These are phyloP conservation scores for Eremophila alpestris DNA, from an alignment of 2,797 vertebrate species.

Conservation along the genomic window DNA sequence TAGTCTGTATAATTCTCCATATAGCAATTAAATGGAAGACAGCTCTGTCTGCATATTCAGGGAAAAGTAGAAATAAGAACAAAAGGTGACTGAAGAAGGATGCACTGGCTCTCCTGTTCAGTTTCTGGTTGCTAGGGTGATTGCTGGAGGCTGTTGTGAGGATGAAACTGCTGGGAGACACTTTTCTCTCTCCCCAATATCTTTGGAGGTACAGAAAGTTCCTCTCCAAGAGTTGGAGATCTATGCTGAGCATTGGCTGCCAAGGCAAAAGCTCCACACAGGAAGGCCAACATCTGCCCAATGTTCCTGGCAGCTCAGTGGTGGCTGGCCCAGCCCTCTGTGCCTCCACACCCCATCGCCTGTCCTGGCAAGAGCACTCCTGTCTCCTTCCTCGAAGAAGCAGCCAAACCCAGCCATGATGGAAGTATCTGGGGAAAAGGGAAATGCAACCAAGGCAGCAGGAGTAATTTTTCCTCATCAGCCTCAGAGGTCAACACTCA, in stretches of 20 bases:
- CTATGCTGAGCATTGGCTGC: background rate
- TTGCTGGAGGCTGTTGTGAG: background rate
- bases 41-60: background rate
- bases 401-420: background rate
- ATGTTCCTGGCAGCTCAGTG: fast-evolving
- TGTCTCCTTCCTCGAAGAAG: background rate
- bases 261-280: background rate
- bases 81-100: background rate
- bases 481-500: fast-evolving
- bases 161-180: background rate
- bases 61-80: background rate
- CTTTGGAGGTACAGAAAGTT: background rate
- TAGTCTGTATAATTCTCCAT: background rate
- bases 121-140: background rate
- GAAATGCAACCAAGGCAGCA: background rate
- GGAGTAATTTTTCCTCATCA: fast-evolving
- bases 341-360: fast-evolving
- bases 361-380: background rate
- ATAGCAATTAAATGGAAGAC: background rate
- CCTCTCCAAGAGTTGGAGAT: background rate
- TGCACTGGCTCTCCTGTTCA: background rate
- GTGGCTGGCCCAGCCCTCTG: too few species aligned
- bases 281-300: background rate
- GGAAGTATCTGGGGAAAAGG: background rate
- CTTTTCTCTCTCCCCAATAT: background rate